These are phyloP conservation scores for Aporophyla lueneburgensis DNA, from an alignment of 2,888 invertebrate genomes.

Conservation along the genomic window DNA sequence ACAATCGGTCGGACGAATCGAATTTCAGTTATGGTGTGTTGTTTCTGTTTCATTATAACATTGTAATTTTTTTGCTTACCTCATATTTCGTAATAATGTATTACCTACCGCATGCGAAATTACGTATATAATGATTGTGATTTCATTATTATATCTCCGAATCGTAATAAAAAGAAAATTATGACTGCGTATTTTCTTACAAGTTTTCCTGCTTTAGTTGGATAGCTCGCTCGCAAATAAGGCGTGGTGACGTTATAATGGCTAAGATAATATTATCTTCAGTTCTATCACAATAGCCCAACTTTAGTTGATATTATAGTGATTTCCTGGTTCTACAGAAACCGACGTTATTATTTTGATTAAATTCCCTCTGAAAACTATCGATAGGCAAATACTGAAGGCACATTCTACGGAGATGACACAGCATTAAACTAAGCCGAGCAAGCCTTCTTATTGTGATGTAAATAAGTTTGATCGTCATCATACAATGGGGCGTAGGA, in stretches of 20 bases:
- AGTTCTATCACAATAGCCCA: conserved; percentile 31
- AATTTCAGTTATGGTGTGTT: conserved; percentile 60
- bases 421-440: conserved; percentile 79
- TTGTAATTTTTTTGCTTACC: conserved; percentile 62
- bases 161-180: conserved; percentile 50
- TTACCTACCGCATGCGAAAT: conserved; percentile 63
- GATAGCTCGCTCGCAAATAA: conserved; percentile 10
- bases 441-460: conserved; percentile 85
- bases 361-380: conserved; percentile 50
- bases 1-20: conserved; percentile 57
- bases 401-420: conserved; percentile 74
- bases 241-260: conserved; percentile 20
- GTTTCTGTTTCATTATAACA: conserved; percentile 59
- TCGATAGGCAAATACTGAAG: conserved; percentile 63
- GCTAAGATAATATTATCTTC: conserved; percentile 45
- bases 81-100: conserved; percentile 54
- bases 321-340: conserved; percentile 6
- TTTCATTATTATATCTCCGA: conserved; percentile 58
- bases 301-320: conserved; percentile 3
- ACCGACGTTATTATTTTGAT: conserved; percentile 18
- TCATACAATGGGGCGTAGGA: conserved; percentile 86
- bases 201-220: conserved; percentile 52
- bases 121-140: conserved; percentile 49
- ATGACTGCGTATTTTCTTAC: conserved; percentile 35
- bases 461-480: conserved; percentile 88